Base-by-base conservation (phyloP, 2,113 vertebrate species). In the Crotalus helleri region DNA sequence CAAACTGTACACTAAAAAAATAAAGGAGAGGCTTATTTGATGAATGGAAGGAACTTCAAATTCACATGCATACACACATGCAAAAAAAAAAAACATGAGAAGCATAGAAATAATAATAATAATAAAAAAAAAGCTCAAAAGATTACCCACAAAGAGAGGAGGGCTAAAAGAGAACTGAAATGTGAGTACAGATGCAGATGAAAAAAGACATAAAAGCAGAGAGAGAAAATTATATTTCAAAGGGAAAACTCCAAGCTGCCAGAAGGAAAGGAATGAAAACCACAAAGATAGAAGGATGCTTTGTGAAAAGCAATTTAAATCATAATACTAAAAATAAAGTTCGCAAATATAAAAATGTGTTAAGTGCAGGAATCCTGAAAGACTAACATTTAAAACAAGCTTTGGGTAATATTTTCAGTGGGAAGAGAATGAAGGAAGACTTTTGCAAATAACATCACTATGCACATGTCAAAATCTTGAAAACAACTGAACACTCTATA, bases 1-100 rank as follows among this genome's bases (percentile, higher is more conserved):
- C 87, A 93, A 94, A 95, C 87, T 54, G 6, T 0, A 51, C 1
- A 2, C 55, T 94, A 87, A 89, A 89, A 89, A 94, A 93, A 6
- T 89, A 91, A 85, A 55, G 93, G 21, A 19, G 26, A 85, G 26
- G 91, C 2, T 74, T 21, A 0, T 8, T 92, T 46, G 21, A 29
- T 4, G 87, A 23, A n/a, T 13, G 29, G 49, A 12, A 87, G 26
- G 39, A 58, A n/a, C 6, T 91, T 93, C 94, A 92, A 94, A 90
- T 57, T 23, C 57, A 81, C 23, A 87, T 69, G 11, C 29, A 69
- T 10, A 64, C 10, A 29, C 11, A 64, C 9, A 61, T 29, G 13
- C 26, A 29, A 64, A 1, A 64, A 29, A 7, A 86, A 49, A 94
- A 54, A 1, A 5, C 15, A 89, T 21, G 58, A 92, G 13, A n/a